Evolutionary conservation across 2,888 invertebrate species (phyloP).

Genomic region (Zootermopsis nevadensis): DNA sequence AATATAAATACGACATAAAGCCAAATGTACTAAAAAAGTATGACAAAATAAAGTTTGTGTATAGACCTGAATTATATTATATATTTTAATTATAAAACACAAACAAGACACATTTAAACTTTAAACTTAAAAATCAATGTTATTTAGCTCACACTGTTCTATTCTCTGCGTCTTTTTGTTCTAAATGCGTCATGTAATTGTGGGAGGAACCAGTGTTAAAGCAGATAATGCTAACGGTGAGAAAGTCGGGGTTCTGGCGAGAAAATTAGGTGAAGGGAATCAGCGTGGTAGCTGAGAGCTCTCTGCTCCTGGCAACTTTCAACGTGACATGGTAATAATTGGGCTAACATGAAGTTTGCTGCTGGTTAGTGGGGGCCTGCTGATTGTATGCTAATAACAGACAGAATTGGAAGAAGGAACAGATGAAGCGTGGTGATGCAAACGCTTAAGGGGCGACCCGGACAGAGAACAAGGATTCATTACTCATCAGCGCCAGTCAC

Average conservation of each 20-base stretch:
- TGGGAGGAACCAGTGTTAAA: background rate
- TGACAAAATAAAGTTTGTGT: no score
- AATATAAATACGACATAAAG: no score
- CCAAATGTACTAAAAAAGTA: no score
- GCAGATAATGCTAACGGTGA: background rate
- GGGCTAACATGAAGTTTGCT: conserved; percentile 29
- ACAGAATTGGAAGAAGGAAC: conserved; percentile 23
- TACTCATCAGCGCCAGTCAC: conserved; percentile 3
- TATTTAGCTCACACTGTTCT: background rate
- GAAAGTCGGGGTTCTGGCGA: background rate
- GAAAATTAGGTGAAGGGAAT: conserved; percentile 42
- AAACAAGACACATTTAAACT: no score
- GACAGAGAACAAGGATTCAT: background rate
- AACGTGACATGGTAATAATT: conserved; percentile 38
- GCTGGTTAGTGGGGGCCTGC: background rate
- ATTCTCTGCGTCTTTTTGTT: background rate
- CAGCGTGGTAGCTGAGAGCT: background rate
- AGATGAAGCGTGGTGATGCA: conserved; percentile 8
- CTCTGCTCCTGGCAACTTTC: conserved; percentile 25
- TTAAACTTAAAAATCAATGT: background rate
- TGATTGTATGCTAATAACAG: conserved; percentile 42
- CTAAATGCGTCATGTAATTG: background rate
- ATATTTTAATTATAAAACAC: no score
- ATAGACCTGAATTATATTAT: no score
- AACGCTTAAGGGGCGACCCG: background rate